Conservation (phyloP, 2,888 invertebrate species). For the Macropis europaea region DNA sequence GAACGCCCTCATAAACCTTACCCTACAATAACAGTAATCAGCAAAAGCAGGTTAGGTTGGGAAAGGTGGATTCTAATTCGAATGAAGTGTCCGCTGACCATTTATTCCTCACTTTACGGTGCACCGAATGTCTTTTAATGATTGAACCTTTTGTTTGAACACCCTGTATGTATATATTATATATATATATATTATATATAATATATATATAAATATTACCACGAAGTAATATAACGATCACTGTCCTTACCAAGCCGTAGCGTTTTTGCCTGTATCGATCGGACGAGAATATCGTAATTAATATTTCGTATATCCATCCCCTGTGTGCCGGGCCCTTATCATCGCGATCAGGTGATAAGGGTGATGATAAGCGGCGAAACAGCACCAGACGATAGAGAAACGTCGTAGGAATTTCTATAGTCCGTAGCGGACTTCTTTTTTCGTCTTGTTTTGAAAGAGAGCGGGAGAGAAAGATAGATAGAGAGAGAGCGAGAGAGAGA, state of each 20-base stretch:
- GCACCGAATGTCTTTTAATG: no score
- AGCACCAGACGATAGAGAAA: constrained; percentile 1
- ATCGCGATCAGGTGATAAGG: not conserved
- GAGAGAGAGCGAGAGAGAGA: not conserved
- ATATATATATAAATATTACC: constrained; percentile 46
- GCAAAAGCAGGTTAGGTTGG: no score
- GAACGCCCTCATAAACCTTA: no score
- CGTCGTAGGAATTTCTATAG: constrained; percentile 30
- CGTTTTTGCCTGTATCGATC: constrained; percentile 53
- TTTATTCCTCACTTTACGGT: no score
- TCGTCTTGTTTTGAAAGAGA: not conserved
- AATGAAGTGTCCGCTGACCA: no score
- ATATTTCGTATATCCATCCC: constrained; percentile 40
- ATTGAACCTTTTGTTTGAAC: no score
- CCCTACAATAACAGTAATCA: no score
- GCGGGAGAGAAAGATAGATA: not conserved
- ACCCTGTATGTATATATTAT: constrained; percentile 20
- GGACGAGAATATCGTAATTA: constrained; percentile 41
- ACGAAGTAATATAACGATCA: constrained; percentile 55
- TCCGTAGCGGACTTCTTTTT: constrained; percentile 25
- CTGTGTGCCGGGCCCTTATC: not conserved
- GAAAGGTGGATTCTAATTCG: no score
- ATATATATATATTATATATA: constrained; percentile 32
- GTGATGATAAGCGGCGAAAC: not conserved
- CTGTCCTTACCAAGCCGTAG: constrained; percentile 58